Evolutionary conservation across 2,113 vertebrate genomes (phyloP), one percentile per base, ranked within the genome.

Genomic region (Pollachius pollachius): DNA sequence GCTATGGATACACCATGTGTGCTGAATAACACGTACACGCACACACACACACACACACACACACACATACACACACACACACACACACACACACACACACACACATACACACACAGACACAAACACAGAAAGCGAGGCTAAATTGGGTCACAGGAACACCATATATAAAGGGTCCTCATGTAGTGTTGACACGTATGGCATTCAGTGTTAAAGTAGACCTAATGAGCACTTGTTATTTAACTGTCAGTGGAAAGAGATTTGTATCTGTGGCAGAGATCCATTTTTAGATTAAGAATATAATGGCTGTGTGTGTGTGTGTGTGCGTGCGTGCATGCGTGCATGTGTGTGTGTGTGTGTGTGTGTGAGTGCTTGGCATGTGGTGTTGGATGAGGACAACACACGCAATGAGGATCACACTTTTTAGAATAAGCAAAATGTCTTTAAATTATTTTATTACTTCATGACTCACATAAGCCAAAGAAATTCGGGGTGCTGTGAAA

Each of bases 241-340:
- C 0, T 34, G 48, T 23, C 15, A 25, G 52, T 68, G 81, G 84
- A 82, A 85, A 77, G 67, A 84, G 85, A 89, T 85, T 21, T 5
- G 1, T 81, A 85, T 89, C 86, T 69, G 54, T 66, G 54, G 64
- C 17, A 12, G 21, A 62, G 60, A 41, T 62, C 52, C 5, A 21
- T 70, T 62, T 48, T 48, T 48, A 48, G 9, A 48, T 48, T 48
- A 13, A 12, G 41, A 12, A 48, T 48, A 13, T 48, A 5, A 13
- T 48, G 41, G 2, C 9, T 48, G 41, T 48, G 41, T 48, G 41
- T 48, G 30, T 3, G 37, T 37, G 34, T 37, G 34, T 37, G 34
- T 37, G 34, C 7, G 34, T 41, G 37, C 4, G 11, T 41, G 37
- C 4, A 4, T 41, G 37, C 4, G 37, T 41, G 37, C 4, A 4